These are phyloP conservation scores for Bombylius discolor DNA, from an alignment of 2,888 invertebrate genomes.

Conservation along the genomic window DNA sequence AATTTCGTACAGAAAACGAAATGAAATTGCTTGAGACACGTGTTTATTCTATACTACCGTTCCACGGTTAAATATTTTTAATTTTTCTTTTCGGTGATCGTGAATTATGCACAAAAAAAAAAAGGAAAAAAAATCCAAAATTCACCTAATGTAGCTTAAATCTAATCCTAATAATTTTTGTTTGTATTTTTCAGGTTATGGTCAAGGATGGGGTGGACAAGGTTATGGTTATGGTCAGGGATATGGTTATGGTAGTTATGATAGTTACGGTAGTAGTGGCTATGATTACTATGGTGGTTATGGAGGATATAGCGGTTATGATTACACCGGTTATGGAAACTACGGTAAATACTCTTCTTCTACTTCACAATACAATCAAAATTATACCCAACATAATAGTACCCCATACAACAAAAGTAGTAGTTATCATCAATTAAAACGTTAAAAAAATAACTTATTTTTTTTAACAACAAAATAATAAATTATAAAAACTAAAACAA, in stretches of 20 bases:
- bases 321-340: slow-evolving; percentile 69
- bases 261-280: slow-evolving; percentile 60
- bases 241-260: slow-evolving; percentile 55
- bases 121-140: too few species aligned
- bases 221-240: slow-evolving; percentile 55
- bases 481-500: too few species aligned
- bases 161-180: too few species aligned
- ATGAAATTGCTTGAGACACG: too few species aligned
- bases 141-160: too few species aligned
- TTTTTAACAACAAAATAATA: too few species aligned
- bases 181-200: slow-evolving; percentile 29
- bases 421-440: slow-evolving; percentile 26
- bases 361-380: slow-evolving; percentile 14
- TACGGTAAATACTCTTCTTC: slow-evolving; percentile 51
- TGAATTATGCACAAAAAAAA: too few species aligned
- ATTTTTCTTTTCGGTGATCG: too few species aligned
- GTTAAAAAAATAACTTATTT: slow-evolving; percentile 6
- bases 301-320: slow-evolving; percentile 66
- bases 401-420: slow-evolving; percentile 29
- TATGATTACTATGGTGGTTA: slow-evolving; percentile 63
- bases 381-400: slow-evolving; percentile 32
- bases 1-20: too few species aligned
- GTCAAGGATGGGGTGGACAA: slow-evolving; percentile 50
- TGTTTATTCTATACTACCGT: too few species aligned
- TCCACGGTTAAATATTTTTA: too few species aligned